These are phyloP conservation scores for Pocillopora meandrina DNA, from an alignment of 92 coral and sea anemone species.

Conservation along the genomic window DNA sequence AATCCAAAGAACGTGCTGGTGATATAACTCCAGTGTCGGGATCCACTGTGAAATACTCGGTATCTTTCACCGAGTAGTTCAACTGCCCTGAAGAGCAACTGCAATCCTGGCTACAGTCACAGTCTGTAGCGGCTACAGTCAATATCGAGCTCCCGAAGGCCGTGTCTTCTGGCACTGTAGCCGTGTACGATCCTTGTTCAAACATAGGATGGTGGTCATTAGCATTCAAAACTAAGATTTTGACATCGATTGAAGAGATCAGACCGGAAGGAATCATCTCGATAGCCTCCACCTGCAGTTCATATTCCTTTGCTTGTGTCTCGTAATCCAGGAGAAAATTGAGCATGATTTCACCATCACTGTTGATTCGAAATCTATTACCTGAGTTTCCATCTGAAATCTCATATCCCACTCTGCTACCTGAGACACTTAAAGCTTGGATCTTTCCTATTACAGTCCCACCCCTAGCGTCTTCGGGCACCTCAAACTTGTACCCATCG, in stretches of 20 bases:
- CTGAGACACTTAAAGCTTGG: constrained; percentile 71
- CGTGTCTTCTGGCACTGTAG: constrained; percentile 62
- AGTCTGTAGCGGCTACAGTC: constrained; percentile 84
- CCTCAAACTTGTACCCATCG: constrained; percentile 63
- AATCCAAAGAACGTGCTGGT: constrained; percentile 64
- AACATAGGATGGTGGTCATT: constrained; percentile 80
- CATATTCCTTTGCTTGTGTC: constrained; percentile 47
- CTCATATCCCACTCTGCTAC: constrained; percentile 67
- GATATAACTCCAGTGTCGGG: constrained; percentile 75
- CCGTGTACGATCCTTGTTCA: constrained; percentile 56
- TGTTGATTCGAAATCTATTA: constrained; percentile 57
- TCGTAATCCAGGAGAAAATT: constrained; percentile 76
- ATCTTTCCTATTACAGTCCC: constrained; percentile 73
- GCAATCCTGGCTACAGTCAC: constrained; percentile 81
- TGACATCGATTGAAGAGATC: constrained; percentile 51
- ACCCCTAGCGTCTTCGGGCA: constrained; percentile 61
- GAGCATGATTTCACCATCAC: constrained; percentile 68
- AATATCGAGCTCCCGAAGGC: constrained; percentile 66
- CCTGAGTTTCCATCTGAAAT: constrained; percentile 63
- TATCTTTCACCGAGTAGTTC: constrained; percentile 53
- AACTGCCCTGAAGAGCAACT: constrained; percentile 69
- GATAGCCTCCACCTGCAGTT: constrained; percentile 56
- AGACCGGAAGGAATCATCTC: constrained; percentile 73
- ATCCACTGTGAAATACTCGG: constrained; percentile 57
- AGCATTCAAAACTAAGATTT: constrained; percentile 55